Evolutionary conservation across 2,888 invertebrate species (phyloP).

Genomic region (Anthophora plumipes): DNA sequence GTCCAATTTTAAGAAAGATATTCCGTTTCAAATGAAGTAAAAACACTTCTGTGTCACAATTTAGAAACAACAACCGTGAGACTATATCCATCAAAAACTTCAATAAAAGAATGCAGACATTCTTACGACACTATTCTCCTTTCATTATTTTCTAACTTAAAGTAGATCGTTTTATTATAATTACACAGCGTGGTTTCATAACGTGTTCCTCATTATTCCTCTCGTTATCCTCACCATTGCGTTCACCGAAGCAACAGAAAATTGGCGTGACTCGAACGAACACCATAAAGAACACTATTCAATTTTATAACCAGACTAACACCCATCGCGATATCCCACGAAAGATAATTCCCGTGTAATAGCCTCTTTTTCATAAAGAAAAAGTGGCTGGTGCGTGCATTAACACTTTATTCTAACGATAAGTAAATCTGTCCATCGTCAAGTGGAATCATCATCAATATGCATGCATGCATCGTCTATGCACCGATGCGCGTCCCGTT

Average conservation of each 20-base stretch:
- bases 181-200: conserved; percentile 40
- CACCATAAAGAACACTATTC: not conserved
- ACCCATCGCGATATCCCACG: no score
- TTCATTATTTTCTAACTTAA: no score
- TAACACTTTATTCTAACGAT: not conserved
- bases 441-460: conserved; percentile 28
- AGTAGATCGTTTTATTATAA: not conserved
- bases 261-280: not conserved
- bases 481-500: conserved; percentile 54
- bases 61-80: no score
- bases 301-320: no score
- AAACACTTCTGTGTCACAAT: no score
- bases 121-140: no score
- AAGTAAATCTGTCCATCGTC: conserved; percentile 19
- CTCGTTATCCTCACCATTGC: conserved; percentile 35
- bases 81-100: no score
- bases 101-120: no score
- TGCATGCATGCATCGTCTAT: conserved; percentile 34
- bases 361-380: not conserved
- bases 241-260: conserved; percentile 45
- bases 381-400: conserved; percentile 1
- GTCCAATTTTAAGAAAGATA: no score
- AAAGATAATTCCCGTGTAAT: not conserved
- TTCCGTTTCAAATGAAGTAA: no score
- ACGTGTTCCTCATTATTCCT: conserved; percentile 44